phyloP scores from a whole-genome alignment of 1,140 invertebrate genomes.

The Laupala kohalensis region DNA sequence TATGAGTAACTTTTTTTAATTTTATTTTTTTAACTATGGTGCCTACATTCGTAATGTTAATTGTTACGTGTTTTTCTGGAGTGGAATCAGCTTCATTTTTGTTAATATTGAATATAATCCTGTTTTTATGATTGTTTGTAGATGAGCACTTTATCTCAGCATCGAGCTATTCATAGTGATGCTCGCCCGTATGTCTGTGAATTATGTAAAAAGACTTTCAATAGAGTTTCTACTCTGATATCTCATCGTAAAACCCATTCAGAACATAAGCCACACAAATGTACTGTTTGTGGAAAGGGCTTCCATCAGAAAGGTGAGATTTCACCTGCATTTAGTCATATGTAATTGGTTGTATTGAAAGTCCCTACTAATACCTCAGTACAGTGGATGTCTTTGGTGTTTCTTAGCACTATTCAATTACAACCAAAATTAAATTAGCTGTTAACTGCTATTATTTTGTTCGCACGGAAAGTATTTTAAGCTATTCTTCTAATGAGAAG shows the following conservation, averaged over 20 bases:
- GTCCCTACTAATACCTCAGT: no score
- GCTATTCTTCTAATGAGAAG: no score
- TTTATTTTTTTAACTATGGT: background rate
- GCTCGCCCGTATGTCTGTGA: slow-evolving; percentile 31
- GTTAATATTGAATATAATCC: background rate
- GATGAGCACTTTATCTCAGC: slow-evolving; percentile 55
- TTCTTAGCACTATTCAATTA: no score
- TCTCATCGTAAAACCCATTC: slow-evolving; percentile 29
- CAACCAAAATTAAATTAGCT: no score
- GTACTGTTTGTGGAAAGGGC: slow-evolving; percentile 21
- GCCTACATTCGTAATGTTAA: background rate
- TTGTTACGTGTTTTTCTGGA: background rate
- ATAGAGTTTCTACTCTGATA: slow-evolving; percentile 26
- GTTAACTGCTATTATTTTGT: no score
- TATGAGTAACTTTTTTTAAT: no score
- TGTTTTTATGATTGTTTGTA: slow-evolving; percentile 1
- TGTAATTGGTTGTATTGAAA: no score
- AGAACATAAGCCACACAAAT: slow-evolving; percentile 26
- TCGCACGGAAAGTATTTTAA: no score
- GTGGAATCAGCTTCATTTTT: background rate
- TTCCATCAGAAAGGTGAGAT: slow-evolving; percentile 13
- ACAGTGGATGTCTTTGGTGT: no score
- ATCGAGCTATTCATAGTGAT: slow-evolving; percentile 57
- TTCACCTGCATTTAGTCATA: background rate
- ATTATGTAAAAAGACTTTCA: slow-evolving; percentile 29